phyloP scores from a whole-genome alignment of 2,888 invertebrate genomes.

The Ormyrus nitidulus region DNA sequence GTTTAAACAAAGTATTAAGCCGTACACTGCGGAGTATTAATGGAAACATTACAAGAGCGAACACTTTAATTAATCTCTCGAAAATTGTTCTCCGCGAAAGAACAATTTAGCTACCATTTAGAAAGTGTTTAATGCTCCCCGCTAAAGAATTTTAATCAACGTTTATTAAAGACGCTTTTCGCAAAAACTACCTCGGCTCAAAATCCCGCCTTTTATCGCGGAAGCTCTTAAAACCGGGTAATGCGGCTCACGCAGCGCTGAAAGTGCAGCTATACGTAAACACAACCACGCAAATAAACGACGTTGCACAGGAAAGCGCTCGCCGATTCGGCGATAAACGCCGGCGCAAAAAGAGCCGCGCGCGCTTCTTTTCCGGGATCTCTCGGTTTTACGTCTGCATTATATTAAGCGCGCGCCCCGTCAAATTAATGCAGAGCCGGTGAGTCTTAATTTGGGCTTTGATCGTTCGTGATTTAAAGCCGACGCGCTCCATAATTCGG shows the following conservation, averaged over 20 bases:
- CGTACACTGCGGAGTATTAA: no score
- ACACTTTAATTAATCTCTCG: not conserved
- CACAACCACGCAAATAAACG: no score
- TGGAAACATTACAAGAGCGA: no score
- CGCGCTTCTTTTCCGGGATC: not conserved
- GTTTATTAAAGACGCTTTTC: not conserved
- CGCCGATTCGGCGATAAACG: no score
- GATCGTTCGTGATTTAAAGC: constrained; percentile 13
- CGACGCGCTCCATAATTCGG: constrained; percentile 2
- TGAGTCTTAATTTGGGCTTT: constrained; percentile 33
- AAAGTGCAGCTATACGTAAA: no score
- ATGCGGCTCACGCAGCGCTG: no score
- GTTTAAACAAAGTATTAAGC: no score
- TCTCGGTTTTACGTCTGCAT: not conserved
- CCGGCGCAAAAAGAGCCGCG: no score
- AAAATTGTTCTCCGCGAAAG: not conserved
- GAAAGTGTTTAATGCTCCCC: not conserved
- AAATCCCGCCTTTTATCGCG: no score
- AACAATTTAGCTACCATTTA: not conserved
- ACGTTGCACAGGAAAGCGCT: no score
- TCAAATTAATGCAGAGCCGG: not conserved
- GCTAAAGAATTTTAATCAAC: not conserved
- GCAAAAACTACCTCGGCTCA: no score
- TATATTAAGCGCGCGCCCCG: not conserved
- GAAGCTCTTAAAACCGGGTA: no score